Base-by-base conservation (phyloP, 2,113 vertebrate genomes). In the Scortum barcoo region DNA sequence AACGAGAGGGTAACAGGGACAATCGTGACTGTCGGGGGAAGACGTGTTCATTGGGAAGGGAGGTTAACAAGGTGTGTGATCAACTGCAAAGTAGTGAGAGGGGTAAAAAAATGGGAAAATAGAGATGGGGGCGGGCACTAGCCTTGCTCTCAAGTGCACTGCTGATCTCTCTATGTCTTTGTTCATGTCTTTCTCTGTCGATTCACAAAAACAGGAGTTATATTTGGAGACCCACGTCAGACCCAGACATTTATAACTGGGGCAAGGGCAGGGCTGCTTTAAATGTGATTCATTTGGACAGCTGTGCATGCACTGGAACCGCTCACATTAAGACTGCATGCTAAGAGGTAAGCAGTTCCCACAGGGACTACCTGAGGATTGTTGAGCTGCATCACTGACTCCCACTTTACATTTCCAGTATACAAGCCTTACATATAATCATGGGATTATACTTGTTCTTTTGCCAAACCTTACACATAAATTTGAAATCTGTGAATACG, bases 201-300 rank as follows among this genome's bases (percentile, higher is more conserved):
- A 86, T 87, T 90, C 75, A 82, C 76, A 84, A 82, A 84, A 89
- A 69, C 56, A 60, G 1, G 76, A 86, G 90, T 85, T 92, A 81
- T 90, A 86, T 91, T 91, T 88, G 91, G 92, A 89, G 86, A 70
- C 40, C 61, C 76, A 60, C 80, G n/a, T 86, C 88, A 85, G 80
- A 72, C 58, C 66, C 57, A 86, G 89, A 85, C 87, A 70, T 80
- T 76, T 80, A 72, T 66, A 89, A 83, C 77, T 72, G 65, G 74
- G 86, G 87, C 84, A 69, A 87, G 80, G 87, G 33, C 77, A 72
- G 81, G 48, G 72, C 51, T 22, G 66, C 33, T 61, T 88, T 77
- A 76, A 87, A 77, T 46, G 46, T 92, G 86, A 94, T 92, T 81
- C 72, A 56, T 70, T 57, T 44, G 6, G 91, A 94, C 93, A 94